phyloP scores from a whole-genome alignment of 2,797 vertebrate species.

The Cottoperca gobio region DNA sequence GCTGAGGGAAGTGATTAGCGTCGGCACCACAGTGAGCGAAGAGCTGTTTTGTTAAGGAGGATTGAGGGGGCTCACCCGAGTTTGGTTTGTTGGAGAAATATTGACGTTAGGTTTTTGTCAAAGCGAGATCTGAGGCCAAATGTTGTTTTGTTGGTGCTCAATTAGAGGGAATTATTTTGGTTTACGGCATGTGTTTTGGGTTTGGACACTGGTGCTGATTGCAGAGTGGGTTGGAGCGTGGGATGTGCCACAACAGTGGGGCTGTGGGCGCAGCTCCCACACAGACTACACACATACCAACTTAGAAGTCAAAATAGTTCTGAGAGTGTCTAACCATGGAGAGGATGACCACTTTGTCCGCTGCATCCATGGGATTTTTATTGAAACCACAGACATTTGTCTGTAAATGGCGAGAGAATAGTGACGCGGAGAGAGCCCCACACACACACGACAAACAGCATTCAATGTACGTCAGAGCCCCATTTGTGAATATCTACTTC shows the following conservation, averaged over 20 bases:
- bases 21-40: conserved; percentile 67
- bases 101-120: conserved; percentile 60
- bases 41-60: conserved; percentile 71
- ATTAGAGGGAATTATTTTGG: conserved; percentile 62
- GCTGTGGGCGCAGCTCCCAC: conserved; percentile 53
- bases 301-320: conserved; percentile 40
- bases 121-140: conserved; percentile 45
- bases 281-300: conserved; percentile 35
- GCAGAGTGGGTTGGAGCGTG: conserved; percentile 22
- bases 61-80: conserved; percentile 35
- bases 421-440: no score
- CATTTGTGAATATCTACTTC: no score
- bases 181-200: conserved; percentile 61
- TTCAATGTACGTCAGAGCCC: no score
- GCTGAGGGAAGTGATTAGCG: conserved; percentile 79
- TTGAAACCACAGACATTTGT: conserved; percentile 52
- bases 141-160: conserved; percentile 68
- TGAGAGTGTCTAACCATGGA: conserved; percentile 40
- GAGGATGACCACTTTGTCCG: conserved; percentile 38
- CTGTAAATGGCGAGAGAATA: conserved; percentile 37
- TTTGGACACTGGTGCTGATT: conserved; percentile 52
- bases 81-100: conserved; percentile 71
- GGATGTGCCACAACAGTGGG: conserved; percentile 57
- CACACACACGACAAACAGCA: no score
- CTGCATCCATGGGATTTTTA: conserved; percentile 40